These are phyloP conservation scores for Drosophila seclusa DNA, from an alignment of 2,888 invertebrate genomes.

Conservation along the genomic window DNA sequence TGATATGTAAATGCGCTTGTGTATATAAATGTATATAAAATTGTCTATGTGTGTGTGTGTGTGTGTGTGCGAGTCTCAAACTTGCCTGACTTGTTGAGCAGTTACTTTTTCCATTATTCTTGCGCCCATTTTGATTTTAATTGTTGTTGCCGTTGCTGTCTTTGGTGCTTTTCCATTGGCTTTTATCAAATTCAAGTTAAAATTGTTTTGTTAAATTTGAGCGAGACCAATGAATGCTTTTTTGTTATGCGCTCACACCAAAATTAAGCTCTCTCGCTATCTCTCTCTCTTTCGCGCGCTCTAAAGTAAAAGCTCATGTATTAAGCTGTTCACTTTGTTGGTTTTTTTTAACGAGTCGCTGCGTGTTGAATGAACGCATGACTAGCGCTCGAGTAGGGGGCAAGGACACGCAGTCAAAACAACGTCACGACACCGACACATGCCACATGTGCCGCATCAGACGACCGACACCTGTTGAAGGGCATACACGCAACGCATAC, in stretches of 20 bases:
- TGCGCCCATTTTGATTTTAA: conserved; percentile 78
- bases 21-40: conserved; percentile 20
- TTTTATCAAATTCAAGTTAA: conserved; percentile 58
- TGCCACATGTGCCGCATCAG: conserved; percentile 56
- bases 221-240: conserved; percentile 44
- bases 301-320: conserved; percentile 43
- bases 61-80: conserved; percentile 51
- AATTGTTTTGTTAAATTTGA: conserved; percentile 51
- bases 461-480: conserved; percentile 73
- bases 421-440: conserved; percentile 57
- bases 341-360: conserved; percentile 24
- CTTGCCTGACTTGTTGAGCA: conserved; percentile 78
- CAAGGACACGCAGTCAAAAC: conserved; percentile 65
- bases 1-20: conserved; percentile 49
- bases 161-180: conserved; percentile 79
- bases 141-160: conserved; percentile 41
- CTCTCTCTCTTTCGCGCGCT: background rate
- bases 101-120: conserved; percentile 79
- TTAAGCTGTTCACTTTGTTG: conserved; percentile 7
- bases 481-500: conserved; percentile 56
- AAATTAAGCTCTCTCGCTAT: conserved; percentile 10
- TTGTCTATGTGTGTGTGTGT: background rate
- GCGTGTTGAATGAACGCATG: conserved; percentile 50
- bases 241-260: conserved; percentile 22
- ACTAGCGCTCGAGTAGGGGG: conserved; percentile 41